Evolutionary conservation across 2,113 vertebrate genomes (phyloP), one percentile per base, ranked within the genome.

Genomic region (Turnix velox): DNA sequence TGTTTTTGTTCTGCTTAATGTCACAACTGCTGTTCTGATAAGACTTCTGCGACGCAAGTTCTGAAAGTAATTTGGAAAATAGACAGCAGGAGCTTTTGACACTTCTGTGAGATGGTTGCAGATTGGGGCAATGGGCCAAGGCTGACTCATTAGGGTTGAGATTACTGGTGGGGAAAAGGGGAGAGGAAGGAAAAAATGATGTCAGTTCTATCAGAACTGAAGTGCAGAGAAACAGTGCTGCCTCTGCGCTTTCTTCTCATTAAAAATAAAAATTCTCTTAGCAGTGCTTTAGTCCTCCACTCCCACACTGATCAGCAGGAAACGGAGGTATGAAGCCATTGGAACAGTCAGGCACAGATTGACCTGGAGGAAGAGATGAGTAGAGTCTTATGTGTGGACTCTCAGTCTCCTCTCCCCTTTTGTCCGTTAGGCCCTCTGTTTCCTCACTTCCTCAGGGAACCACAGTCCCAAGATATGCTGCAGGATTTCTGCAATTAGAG

Each of bases 21-120:
- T 95, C 93, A 95, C 88, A 84, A 25, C 51, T 87, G 58, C 83
- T 93, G 77, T 84, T 93, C 77, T 85, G 96, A 90, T 96, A 92
- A 94, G 81, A 28, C 51, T 88, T 22, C 45, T 91, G 76, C 25
- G 1, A 91, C 8, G 28, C 63, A 86, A 85, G 75, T 87, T 89
- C 74, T 90, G 85, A 87, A 85, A 89, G 83, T 63, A 88, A 82
- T 90, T 88, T 80, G 77, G 94, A 94, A 84, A 94, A 57, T 5
- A 55, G 77, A 18, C 88, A 89, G 66, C 87, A 57, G 87, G 65
- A 92, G 84, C 65, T 93, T 87, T 86, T 96, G 81, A 95, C 88
- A 83, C 74, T 93, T 91, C 49, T 85, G n/a, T 48, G 90, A 96
- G 65, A 23, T 43, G 71, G 75, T 48, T 91, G 93, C 65, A 88